Base-by-base conservation (phyloP, 2,113 vertebrate species). In the Engystomops pustulosus region DNA sequence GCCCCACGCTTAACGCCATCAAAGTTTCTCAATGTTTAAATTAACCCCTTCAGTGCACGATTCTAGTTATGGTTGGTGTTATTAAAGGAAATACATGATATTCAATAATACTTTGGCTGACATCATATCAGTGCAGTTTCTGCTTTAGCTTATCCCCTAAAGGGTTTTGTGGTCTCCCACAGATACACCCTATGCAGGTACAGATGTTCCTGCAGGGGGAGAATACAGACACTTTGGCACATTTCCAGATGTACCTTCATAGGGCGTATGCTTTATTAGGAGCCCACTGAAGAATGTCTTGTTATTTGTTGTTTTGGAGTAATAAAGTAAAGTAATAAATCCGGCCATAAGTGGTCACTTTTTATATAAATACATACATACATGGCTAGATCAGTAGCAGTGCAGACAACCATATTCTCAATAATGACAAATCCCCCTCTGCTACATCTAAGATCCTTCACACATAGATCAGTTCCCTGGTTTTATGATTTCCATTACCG, bases 1-100 rank as follows among this genome's bases (percentile, higher is more conserved):
- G 91, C 89, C 92, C 90, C 93, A 94, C 91, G 94, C 90, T 91
- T 92, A 93, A 93, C 93, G 93, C 91, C 93, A 93, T 93, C 91
- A 91, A 44, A 38, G 20, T 17, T 8, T 25, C 3, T 1, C 25
- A 11, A 23, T 49, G 15, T 41, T 41, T 27, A 77, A 77, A 58
- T 77, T n/a, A 55, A 38, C 49, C 20, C 9, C 11, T 58, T 53
- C 6, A 32, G 10, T 14, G 7, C 30, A 9, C 30, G 30, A 30
- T 4, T 7, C 5, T 8, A 3, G 23, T 60, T 15, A 17, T 18
- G 14, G 15, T 32, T 34, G 1, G 20, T 20, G 30, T 65, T 30
- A 62, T 67, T 67, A 18, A 30, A 36, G 62, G 17, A 67, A 67
- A 65, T 65, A 32, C 14, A 27, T 60, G 55, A 6, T 6, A n/a